Evolutionary conservation across 2,888 invertebrate genomes (phyloP).

Genomic region (Hyposoter didymator): DNA sequence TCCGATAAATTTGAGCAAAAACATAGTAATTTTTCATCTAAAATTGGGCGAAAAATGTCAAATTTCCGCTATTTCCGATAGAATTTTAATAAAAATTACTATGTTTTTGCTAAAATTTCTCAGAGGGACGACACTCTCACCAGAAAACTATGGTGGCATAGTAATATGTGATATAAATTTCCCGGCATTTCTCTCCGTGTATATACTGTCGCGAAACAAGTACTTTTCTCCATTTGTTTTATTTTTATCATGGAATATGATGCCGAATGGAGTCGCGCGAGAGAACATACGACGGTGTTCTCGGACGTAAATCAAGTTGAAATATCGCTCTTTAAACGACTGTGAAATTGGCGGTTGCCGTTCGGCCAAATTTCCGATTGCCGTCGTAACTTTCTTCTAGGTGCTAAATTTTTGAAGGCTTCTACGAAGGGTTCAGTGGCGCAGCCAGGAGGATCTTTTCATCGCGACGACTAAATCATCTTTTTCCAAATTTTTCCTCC

Average conservation of each 20-base stretch:
- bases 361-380: conserved; percentile 75
- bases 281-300: conserved; percentile 49
- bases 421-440: conserved; percentile 36
- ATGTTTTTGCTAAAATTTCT: too few relatives aligned
- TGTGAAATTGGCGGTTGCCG: conserved; percentile 84
- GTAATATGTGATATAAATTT: too few relatives aligned
- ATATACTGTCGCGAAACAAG: conserved; percentile 11
- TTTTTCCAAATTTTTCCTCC: neutral
- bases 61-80: too few relatives aligned
- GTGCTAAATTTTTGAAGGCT: conserved; percentile 80
- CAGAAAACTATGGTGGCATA: too few relatives aligned
- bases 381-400: conserved; percentile 83
- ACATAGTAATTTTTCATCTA: too few relatives aligned
- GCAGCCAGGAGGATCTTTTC: neutral
- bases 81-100: too few relatives aligned
- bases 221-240: conserved; percentile 4
- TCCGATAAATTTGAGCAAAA: too few relatives aligned
- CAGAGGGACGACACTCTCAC: too few relatives aligned
- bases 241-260: conserved; percentile 79
- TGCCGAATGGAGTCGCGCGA: conserved; percentile 71
- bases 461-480: neutral
- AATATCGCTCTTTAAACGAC: conserved; percentile 83
- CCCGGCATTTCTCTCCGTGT: too few relatives aligned
- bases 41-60: too few relatives aligned
- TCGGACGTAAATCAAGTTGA: conserved; percentile 82